Evolutionary conservation across 2,113 vertebrate species (phyloP).

Genomic region (Galeopterus variegatus): DNA sequence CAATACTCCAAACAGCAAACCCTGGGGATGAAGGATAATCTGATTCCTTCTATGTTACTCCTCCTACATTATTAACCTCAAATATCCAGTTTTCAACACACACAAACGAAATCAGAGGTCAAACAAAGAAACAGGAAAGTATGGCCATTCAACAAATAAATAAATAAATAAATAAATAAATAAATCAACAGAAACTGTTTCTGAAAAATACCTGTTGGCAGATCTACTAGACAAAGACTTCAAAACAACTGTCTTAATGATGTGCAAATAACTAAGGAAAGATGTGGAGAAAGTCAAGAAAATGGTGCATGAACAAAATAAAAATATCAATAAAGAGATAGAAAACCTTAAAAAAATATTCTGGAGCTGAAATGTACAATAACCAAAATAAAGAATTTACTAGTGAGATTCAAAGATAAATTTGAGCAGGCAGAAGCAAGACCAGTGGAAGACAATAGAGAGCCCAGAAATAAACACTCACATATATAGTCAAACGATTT

Average conservation of each 20-base stretch:
- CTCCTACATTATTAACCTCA: too few relatives aligned
- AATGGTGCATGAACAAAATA: background rate
- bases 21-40: background rate
- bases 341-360: background rate
- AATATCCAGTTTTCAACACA: background rate
- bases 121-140: background rate
- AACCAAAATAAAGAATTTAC: background rate
- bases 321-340: background rate
- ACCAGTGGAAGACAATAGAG: background rate
- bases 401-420: background rate
- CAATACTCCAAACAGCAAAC: background rate
- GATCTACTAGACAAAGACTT: background rate
- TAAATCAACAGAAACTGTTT: background rate
- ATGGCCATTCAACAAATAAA: background rate
- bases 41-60: too few relatives aligned
- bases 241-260: background rate
- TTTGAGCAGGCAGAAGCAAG: background rate
- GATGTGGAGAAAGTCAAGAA: background rate
- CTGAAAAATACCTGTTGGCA: background rate
- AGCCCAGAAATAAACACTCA: background rate
- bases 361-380: background rate
- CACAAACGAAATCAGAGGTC: background rate
- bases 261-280: background rate
- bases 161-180: background rate
- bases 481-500: background rate